phyloP scores from a whole-genome alignment of 2,888 invertebrate genomes.

The Ennomos erosarius region DNA sequence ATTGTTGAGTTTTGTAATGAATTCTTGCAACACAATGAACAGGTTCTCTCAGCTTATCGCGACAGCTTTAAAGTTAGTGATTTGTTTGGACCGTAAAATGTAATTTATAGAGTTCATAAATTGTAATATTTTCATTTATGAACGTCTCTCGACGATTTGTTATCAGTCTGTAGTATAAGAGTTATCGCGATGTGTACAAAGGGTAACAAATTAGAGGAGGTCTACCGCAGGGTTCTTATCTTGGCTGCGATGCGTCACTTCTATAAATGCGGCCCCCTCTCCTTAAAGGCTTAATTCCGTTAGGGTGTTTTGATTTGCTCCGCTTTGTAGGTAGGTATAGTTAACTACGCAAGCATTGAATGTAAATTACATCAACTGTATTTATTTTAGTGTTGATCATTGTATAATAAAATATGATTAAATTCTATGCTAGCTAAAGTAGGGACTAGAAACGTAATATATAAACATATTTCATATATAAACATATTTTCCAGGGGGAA shows the following conservation, averaged over 20 bases:
- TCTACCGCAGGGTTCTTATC: conserved; percentile 63
- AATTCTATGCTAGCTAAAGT: no score
- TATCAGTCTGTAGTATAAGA: conserved; percentile 55
- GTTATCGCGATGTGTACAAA: conserved; percentile 69
- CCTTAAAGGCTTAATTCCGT: conserved; percentile 57
- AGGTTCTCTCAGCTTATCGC: conserved; percentile 23
- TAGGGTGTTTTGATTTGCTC: conserved; percentile 46
- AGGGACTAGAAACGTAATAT: no score
- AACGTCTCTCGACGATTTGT: conserved; percentile 42
- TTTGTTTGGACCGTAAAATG: conserved; percentile 29
- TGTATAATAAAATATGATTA: no score
- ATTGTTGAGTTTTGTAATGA: background rate
- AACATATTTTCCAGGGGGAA: no score
- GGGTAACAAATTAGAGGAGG: conserved; percentile 74
- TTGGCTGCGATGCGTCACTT: conserved; percentile 50
- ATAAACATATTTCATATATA: no score
- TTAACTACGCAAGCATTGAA: conserved; percentile 27
- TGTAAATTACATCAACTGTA: conserved; percentile 11
- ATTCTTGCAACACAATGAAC: conserved; percentile 11
- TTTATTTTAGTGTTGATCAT: background rate
- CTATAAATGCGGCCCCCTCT: conserved; percentile 51
- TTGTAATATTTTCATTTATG: conserved; percentile 39
- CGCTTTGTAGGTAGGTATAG: conserved; percentile 27
- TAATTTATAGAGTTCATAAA: conserved; percentile 30
- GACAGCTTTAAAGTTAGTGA: conserved; percentile 23